phyloP scores from a whole-genome alignment of 2,888 invertebrate species.

The Drosophila peninsularis region DNA sequence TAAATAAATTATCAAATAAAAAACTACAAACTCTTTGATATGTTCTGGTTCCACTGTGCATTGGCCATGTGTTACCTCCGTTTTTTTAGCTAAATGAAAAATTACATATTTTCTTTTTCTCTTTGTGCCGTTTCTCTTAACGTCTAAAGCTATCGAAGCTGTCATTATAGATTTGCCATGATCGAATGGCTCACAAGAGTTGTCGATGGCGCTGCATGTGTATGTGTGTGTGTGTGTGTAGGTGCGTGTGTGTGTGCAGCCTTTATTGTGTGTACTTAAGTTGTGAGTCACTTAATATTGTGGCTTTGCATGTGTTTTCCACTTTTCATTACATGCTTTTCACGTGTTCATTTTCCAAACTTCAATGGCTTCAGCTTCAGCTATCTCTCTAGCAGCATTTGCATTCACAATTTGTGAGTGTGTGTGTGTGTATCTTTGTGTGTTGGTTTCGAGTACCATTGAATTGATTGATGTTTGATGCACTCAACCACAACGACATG shows the following conservation, averaged over 20 bases:
- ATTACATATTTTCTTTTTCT: conserved; percentile 22
- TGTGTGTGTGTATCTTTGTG: conserved; percentile 25
- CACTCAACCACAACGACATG: conserved; percentile 78
- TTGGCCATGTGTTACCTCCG: not conserved
- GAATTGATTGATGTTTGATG: conserved; percentile 80
- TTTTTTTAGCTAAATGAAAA: conserved; percentile 22
- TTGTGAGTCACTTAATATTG: conserved; percentile 70
- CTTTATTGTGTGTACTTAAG: conserved; percentile 54
- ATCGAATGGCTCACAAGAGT: conserved; percentile 67
- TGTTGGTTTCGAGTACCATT: conserved; percentile 68
- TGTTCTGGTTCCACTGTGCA: conserved; percentile 8
- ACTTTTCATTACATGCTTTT: conserved; percentile 68
- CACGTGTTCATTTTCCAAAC: conserved; percentile 54
- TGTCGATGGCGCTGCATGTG: conserved; percentile 47
- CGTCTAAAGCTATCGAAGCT: conserved; percentile 62
- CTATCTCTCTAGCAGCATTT: conserved; percentile 30
- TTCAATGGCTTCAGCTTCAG: conserved; percentile 47
- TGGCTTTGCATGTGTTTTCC: conserved; percentile 59
- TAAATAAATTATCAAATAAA: too few relatives aligned
- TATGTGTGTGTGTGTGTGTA: not conserved
- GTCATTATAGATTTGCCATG: conserved; percentile 76
- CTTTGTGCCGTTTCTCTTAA: conserved; percentile 24
- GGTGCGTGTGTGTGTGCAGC: conserved; percentile 17
- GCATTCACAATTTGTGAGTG: conserved; percentile 7
- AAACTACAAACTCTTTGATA: not conserved